A percentile compares a stretch with the other conserved stretches of the same genome.
phyloP scores from a whole-genome alignment of 2,888 invertebrate genomes.

The Macrosiphum euphorbiae region DNA sequence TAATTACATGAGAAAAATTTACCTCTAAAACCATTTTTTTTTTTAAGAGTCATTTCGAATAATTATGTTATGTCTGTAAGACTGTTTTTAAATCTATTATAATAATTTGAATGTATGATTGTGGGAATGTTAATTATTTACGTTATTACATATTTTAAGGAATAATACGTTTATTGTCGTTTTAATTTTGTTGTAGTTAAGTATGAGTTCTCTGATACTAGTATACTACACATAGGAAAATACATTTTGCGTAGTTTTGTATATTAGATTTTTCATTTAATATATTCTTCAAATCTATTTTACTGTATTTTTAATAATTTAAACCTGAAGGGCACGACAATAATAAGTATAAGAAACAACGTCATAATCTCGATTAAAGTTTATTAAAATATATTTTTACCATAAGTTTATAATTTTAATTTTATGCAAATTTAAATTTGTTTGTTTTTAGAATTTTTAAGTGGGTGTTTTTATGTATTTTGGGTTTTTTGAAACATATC shows the following conservation, averaged over 20 bases:
- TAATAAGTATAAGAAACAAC: too few relatives aligned
- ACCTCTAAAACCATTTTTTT: background rate
- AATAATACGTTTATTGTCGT: background rate
- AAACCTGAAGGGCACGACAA: too few relatives aligned
- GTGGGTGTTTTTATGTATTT: background rate
- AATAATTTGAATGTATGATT: too few relatives aligned
- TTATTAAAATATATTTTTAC: too few relatives aligned
- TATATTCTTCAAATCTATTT: too few relatives aligned
- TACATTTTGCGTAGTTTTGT: background rate
- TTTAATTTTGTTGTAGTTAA: background rate
- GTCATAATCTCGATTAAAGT: too few relatives aligned
- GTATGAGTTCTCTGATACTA: too few relatives aligned
- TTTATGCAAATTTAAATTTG: too few relatives aligned
- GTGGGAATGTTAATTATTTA: background rate
- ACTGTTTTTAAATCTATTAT: background rate
- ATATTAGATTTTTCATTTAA: background rate
- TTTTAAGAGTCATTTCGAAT: background rate
- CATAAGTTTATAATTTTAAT: too few relatives aligned
- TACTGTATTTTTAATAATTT: too few relatives aligned
- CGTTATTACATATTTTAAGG: background rate
- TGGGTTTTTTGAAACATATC: background rate
- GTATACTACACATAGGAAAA: background rate
- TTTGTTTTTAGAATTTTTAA: background rate
- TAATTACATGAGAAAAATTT: background rate
- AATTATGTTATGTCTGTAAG: background rate